Percentiles rank a stretch among this genome's conserved stretches.
These are phyloP conservation scores for Pachydiplax longipennis DNA, from an alignment of 2,888 invertebrate species.

Conservation along the genomic window DNA sequence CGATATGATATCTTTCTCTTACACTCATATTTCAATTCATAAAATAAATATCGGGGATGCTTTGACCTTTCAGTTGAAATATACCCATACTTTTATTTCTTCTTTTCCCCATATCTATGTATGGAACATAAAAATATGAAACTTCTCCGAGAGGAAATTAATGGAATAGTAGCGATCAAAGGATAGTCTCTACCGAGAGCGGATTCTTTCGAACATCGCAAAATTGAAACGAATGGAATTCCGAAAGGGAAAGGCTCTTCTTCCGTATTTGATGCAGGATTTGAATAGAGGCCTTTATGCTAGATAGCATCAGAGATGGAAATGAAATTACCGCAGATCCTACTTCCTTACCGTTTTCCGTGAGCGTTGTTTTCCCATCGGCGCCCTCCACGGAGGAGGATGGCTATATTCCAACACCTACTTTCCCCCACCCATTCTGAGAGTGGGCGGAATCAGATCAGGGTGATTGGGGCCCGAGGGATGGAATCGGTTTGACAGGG, in stretches of 20 bases:
- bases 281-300: not conserved
- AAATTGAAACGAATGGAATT: too few species aligned
- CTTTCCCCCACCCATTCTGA: not conserved
- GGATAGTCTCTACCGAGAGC: too few species aligned
- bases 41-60: too few species aligned
- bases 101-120: too few species aligned
- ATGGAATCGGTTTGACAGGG: conserved; percentile 14
- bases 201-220: too few species aligned
- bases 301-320: not conserved
- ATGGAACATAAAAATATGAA: too few species aligned
- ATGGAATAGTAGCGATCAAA: too few species aligned
- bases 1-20: too few species aligned
- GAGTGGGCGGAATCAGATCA: conserved; percentile 35
- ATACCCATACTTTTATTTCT: too few species aligned
- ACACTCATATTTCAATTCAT: too few species aligned
- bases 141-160: too few species aligned
- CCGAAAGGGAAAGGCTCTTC: not conserved
- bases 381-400: not conserved
- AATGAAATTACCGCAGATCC: not conserved
- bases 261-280: not conserved
- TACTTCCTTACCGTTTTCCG: not conserved
- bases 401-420: not conserved
- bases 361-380: not conserved
- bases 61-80: too few species aligned
- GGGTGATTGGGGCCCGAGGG: conserved; percentile 4